Conservation (phyloP, 2,888 invertebrate genomes). For the Hypolimnas misippus region DNA sequence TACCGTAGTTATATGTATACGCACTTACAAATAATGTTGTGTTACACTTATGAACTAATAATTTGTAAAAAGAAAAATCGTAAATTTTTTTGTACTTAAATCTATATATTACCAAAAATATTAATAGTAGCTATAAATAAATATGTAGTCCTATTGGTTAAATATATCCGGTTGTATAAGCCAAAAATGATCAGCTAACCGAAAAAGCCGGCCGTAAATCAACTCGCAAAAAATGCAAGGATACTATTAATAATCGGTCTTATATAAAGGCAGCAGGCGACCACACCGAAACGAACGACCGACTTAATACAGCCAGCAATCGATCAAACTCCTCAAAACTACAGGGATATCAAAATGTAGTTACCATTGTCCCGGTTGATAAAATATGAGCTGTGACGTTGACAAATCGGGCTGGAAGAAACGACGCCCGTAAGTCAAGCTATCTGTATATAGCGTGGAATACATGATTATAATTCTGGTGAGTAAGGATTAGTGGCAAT, state of each 20-base stretch:
- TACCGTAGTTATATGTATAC: no score
- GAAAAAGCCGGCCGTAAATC: conserved; percentile 3
- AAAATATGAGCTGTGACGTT: conserved; percentile 80
- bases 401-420: conserved; percentile 70
- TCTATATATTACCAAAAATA: no score
- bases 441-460: conserved; percentile 15
- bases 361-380: conserved; percentile 79
- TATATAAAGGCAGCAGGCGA: conserved; percentile 48
- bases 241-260: conserved; percentile 47
- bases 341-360: conserved; percentile 78
- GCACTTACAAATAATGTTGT: no score
- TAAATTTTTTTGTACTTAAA: no score
- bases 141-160: no score
- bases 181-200: neutral
- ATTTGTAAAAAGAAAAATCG: no score
- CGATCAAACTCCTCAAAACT: conserved; percentile 75
- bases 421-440: conserved; percentile 45
- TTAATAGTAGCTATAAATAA: no score
- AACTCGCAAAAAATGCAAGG: conserved; percentile 33
- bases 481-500: neutral
- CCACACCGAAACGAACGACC: conserved; percentile 53
- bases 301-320: conserved; percentile 52
- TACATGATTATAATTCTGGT: conserved; percentile 9
- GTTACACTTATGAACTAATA: no score
- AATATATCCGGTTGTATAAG: no score